Evolutionary conservation across 2,113 vertebrate species (phyloP).

Genomic region (Rhinoderma darwinii): DNA sequence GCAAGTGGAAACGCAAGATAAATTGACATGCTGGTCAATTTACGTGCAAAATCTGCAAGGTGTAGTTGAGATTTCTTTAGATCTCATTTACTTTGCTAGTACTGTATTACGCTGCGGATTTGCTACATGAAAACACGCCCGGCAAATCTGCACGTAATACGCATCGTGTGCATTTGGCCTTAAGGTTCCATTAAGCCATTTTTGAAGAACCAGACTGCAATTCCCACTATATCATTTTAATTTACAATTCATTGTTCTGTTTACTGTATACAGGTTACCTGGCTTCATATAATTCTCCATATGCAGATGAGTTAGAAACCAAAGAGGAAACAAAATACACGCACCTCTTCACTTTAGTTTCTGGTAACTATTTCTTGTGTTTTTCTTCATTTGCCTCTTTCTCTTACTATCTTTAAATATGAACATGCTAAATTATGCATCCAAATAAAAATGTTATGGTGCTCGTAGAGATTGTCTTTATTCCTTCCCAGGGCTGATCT

Average conservation of each 20-base stretch:
- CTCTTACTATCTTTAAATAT: neutral
- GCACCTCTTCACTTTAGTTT: conserved; percentile 67
- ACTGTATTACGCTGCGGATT: too few relatives aligned
- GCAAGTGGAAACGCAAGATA: too few relatives aligned
- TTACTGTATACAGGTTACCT: conserved; percentile 77
- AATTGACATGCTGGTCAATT: too few relatives aligned
- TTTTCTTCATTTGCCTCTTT: neutral
- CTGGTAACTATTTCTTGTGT: conserved; percentile 11
- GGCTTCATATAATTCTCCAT: conserved; percentile 84
- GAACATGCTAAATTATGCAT: neutral
- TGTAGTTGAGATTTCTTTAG: too few relatives aligned
- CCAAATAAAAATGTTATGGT: neutral
- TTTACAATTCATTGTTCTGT: conserved; percentile 4
- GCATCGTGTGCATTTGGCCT: too few relatives aligned
- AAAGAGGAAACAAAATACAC: conserved; percentile 77
- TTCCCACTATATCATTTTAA: neutral
- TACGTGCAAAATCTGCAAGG: too few relatives aligned
- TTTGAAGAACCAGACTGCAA: neutral
- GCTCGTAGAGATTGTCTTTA: neutral
- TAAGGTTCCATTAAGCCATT: neutral
- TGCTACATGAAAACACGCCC: too few relatives aligned
- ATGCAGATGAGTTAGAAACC: conserved; percentile 80
- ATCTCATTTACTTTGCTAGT: too few relatives aligned
- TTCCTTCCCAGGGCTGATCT: neutral
- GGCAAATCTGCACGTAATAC: too few relatives aligned